Conservation (phyloP, 2,797 vertebrate genomes). For the Furcifer pardalis region DNA sequence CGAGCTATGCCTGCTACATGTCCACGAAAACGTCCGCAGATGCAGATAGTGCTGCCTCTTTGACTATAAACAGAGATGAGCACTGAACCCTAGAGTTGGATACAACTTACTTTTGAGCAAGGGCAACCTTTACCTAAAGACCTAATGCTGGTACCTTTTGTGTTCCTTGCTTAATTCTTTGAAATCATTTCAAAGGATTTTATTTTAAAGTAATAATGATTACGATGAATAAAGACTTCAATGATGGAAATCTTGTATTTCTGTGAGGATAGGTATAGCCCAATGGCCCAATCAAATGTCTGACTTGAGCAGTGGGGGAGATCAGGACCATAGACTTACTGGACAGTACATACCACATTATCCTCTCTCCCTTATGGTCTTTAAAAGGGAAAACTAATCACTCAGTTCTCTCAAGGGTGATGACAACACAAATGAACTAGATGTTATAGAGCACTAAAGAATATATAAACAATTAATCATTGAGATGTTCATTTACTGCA, state of each 20-base stretch:
- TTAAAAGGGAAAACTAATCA: background rate
- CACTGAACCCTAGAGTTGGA: no score
- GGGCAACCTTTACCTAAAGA: no score
- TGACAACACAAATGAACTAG: background rate
- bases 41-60: no score
- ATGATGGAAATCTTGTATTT: background rate
- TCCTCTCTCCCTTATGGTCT: background rate
- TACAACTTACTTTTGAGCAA: no score
- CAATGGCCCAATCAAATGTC: background rate
- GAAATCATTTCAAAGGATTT: background rate
- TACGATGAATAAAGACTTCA: no score
- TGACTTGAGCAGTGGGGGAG: background rate
- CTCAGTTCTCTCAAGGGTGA: background rate
- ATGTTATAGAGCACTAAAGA: background rate
- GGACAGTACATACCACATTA: background rate
- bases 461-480: constrained; percentile 13
- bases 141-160: background rate
- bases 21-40: no score
- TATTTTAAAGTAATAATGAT: background rate
- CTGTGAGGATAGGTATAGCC: background rate
- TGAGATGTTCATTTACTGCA: background rate
- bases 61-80: no score
- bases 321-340: background rate
- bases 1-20: no score
- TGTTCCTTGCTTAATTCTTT: background rate